Base-by-base conservation (phyloP, 2,888 invertebrate species). In the Stramonita haemastoma region DNA sequence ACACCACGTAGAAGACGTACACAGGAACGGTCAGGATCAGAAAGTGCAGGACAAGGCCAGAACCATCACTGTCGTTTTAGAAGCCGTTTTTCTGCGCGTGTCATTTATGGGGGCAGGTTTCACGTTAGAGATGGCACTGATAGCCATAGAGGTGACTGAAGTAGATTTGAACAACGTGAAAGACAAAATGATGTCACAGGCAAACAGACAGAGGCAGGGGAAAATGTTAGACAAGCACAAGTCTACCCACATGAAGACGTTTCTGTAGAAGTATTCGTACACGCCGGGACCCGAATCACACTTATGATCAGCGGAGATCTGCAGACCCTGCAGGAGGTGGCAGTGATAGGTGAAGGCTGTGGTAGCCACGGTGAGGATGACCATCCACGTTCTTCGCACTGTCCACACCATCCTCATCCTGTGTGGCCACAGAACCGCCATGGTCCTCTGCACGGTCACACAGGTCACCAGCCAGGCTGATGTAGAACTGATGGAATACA, bases 381-480 rank as follows among this genome's bases (percentile, higher is more conserved):
- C 87, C n/a, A 60, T n/a, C 60, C 46, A 26, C 11, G 60, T 32
- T 13, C n/a, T 26, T 1, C 36, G 29, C 32, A n/a, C 26, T 26
- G 87, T 70, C 36, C 70, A 87, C 34, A 60, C 22, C 87, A 19
- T 29, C 73, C 60, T 32, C 36, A 87, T 60, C 46, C n/a, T 34
- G 46, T 73, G 73, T 6, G 87, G 87, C 36, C 36, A 66, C 26
- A 34, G 34, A 0, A 73, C 73, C 0, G 73, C 22, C 87, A 87
- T 66, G 17, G 87, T 66, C 15, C 87, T 29, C 87, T 87, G 87
- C 22, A 66, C 73, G 4, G 87, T 87, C 73, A 87, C 73, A 26
- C 36, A 22, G 2, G 60, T 66, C n/a, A 87, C 36, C 73, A 87
- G 46, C 87, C 87, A 87, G 36, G 87, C 87, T 0, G 87, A 70